Conservation (phyloP, 1,140 invertebrate genomes). For the Anthonomus grandis region DNA sequence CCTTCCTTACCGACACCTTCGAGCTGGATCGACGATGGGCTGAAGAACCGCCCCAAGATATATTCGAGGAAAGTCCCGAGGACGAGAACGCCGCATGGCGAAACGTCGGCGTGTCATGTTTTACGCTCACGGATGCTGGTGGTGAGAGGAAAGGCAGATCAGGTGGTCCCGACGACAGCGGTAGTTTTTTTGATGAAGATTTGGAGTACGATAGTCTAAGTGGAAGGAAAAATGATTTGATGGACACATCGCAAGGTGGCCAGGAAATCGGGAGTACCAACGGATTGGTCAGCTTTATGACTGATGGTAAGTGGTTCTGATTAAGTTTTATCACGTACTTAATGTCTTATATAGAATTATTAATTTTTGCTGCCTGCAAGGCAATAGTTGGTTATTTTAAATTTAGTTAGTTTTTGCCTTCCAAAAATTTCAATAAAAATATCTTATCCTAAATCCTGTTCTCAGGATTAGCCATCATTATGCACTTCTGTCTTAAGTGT, state of each 20-base stretch:
- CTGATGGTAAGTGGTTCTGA: constrained; percentile 29
- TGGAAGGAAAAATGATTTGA: neutral
- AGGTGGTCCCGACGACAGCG: neutral
- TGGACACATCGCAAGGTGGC: neutral
- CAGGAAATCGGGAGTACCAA: constrained; percentile 34
- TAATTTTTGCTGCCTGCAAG: too few relatives aligned
- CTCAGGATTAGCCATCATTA: too few relatives aligned
- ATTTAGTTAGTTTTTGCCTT: too few relatives aligned
- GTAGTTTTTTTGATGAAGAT: constrained; percentile 24
- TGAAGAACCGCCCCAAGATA: constrained; percentile 39
- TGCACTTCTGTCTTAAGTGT: too few relatives aligned
- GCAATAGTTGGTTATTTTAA: too few relatives aligned
- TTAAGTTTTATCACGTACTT: too few relatives aligned
- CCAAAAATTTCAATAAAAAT: too few relatives aligned
- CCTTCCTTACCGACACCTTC: constrained; percentile 51
- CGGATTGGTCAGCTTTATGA: constrained; percentile 37
- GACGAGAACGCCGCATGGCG: constrained; percentile 11
- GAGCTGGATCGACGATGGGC: constrained; percentile 46
- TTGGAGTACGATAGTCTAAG: neutral
- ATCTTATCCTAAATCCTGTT: too few relatives aligned
- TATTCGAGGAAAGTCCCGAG: constrained; percentile 3
- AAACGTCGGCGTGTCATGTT: constrained; percentile 44
- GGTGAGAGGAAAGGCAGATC: too few relatives aligned
- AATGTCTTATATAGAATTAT: too few relatives aligned
- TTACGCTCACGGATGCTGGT: constrained; percentile 40